Base-by-base conservation (phyloP, 2,113 vertebrate genomes). In the Bucco capensis region DNA sequence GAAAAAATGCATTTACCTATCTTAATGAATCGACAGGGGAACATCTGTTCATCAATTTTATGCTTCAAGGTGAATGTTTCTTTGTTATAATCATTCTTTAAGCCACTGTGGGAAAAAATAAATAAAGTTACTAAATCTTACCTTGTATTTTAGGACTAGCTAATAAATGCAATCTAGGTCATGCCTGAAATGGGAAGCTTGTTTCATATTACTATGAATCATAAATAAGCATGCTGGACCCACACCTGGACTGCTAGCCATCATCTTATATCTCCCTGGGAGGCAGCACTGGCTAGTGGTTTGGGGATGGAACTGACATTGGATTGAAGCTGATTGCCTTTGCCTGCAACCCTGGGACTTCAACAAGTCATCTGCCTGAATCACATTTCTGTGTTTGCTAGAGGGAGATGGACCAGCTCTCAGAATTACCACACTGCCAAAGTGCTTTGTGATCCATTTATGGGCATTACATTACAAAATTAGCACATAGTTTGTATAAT, bases 21-120 rank as follows among this genome's bases (percentile, higher is more conserved):
- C 98, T 99, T 99, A 97, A 99, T 98, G 97, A 99, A 99, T 97
- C 99, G 98, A 97, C 99, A 99, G 80, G 99, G 99, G 92, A 99
- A 99, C 99, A 99, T 99, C 98, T 99, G 99, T 96, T 99, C 99
- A 82, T 99, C 99, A 58, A 99, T 99, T 98, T 99, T 99, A 98
- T 99, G 99, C 98, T 99, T 99, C 97, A 99, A 98, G 91, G 99
- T 99, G 96, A 99, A 99, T 30, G 99, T 99, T 97, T 99, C 99
- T 97, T 99, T 99, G 97, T 99, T 99, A 97, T 99, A 99, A 98
- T 99, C 99, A 96, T 99, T 99, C 97, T 99, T 99, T 98, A 99
- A 98, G 97, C 99, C 99, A 97, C 99, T 99, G 96, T 94, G 78
- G 96, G 72, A 95, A 96, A 95, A 80, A 96, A 94, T 96, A 95